These are phyloP conservation scores for Stictonetta naevosa DNA, from an alignment of 2,113 vertebrate genomes.

Conservation along the genomic window DNA sequence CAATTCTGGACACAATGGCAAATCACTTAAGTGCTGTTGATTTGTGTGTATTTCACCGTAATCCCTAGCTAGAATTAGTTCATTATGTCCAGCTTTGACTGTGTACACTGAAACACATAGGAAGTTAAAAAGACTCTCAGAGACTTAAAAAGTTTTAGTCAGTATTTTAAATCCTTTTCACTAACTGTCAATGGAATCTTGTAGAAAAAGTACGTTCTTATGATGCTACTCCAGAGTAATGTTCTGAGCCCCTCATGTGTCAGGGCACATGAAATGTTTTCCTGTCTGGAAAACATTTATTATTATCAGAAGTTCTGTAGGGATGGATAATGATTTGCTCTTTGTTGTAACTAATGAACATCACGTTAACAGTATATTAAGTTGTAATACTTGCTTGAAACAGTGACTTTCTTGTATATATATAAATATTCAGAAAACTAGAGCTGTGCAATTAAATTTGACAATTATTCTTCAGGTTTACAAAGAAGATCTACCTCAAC, in stretches of 20 bases:
- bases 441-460: background rate
- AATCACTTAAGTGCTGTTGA: background rate
- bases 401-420: background rate
- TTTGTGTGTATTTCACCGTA: background rate
- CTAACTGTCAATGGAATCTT: background rate
- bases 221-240: background rate
- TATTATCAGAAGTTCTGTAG: background rate
- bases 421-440: background rate
- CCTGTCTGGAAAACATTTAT: background rate
- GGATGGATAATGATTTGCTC: background rate
- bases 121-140: background rate
- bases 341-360: background rate
- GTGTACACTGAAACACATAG: background rate
- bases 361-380: background rate
- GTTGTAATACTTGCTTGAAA: background rate
- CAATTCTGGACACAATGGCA: background rate
- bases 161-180: background rate
- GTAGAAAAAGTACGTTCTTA: background rate
- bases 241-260: background rate
- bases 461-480: slow-evolving; percentile 85
- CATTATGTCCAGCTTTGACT: background rate
- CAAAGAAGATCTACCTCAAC: slow-evolving; percentile 98
- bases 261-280: background rate
- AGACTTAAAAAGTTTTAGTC: background rate
- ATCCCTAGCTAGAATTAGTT: background rate